These are phyloP conservation scores for Zingel zingel DNA, from an alignment of 2,113 vertebrate species.

Conservation along the genomic window DNA sequence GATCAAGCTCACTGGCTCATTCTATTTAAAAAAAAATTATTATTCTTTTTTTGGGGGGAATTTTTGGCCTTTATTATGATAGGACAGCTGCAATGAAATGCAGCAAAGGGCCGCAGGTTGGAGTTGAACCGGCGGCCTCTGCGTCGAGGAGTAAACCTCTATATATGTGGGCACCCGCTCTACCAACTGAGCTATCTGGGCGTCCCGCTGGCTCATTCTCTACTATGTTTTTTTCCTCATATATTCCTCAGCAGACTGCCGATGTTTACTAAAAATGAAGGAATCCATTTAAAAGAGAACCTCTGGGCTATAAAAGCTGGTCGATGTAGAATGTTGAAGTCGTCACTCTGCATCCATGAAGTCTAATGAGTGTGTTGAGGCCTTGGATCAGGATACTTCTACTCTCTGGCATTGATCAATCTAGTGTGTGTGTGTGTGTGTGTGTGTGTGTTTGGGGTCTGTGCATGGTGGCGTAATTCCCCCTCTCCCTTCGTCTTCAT, in stretches of 20 bases:
- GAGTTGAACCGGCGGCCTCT: too few species aligned
- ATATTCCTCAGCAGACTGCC: conserved; percentile 12
- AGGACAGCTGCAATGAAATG: too few species aligned
- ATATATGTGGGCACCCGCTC: too few species aligned
- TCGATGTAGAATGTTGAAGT: not conserved
- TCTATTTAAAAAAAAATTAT: too few species aligned
- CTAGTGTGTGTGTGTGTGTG: not conserved
- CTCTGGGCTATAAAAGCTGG: not conserved
- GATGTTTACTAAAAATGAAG: conserved; percentile 9
- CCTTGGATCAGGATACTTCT: not conserved
- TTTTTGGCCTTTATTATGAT: too few species aligned
- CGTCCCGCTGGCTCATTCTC: not conserved
- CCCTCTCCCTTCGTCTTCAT: conserved; percentile 50
- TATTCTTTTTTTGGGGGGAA: too few species aligned
- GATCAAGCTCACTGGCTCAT: not conserved
- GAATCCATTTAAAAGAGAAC: conserved; percentile 5
- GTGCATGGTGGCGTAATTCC: conserved; percentile 12
- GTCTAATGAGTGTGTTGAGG: conserved; percentile 17
- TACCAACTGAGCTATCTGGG: too few species aligned
- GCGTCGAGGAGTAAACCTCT: too few species aligned
- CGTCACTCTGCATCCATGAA: not conserved
- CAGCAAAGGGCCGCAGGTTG: too few species aligned
- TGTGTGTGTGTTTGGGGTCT: conserved; percentile 15
- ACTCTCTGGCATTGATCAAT: conserved; percentile 40
- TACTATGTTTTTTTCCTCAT: conserved; percentile 16